Base-by-base conservation (phyloP, 2,888 invertebrate species). In the Gryllus longicercus region DNA sequence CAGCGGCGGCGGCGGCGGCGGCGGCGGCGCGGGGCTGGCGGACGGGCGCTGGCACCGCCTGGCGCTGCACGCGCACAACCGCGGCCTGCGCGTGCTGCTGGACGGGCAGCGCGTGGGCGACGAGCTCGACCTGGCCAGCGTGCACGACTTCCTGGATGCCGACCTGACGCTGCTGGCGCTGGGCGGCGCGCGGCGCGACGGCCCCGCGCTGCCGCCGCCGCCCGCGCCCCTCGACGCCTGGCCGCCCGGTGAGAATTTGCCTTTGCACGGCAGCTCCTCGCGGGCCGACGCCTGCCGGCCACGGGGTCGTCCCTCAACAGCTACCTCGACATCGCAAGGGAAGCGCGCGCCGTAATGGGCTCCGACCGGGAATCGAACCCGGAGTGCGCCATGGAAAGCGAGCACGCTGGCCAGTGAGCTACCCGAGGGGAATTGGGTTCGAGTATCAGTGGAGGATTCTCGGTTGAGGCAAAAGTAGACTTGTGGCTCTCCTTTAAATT, bases 41-140 rank as follows among this genome's bases (percentile, higher is more conserved):
- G 96, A 97, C 88, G 96, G 97, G 8, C 90, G 90, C 79, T 97
- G 97, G 97, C 97, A 97, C 86, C 96, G 95, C 85, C 88, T 97
- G 8, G 95, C 95, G 0, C 87, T 98, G 76, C 89, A 91, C 81
- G 92, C 94, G 0, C 90, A 92, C 75, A 91, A 92, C 50, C 90
- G 94, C 82, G 93, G 92, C 11, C 89, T 96, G 63, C 90, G 92
- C 81, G 86, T 96, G 25, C 87, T 93, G 75, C 88, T 97, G 4
- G 95, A 96, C 85, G 91, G 90, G 38, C 87, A 87, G 51, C 89
- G 91, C 82, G 90, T 93, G 2, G 96, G 96, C 0, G 96, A 96
- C 85, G 96, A 96, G 86, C 88, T 97, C 8, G 96, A 96, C 85
- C 90, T 94, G 0, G 94, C 93, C 18, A 94, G 95, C 4, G 94